Evolutionary conservation across 1,140 invertebrate genomes (phyloP), one percentile per base, ranked within the genome.

Genomic region (Trypoxylus dichotomus): DNA sequence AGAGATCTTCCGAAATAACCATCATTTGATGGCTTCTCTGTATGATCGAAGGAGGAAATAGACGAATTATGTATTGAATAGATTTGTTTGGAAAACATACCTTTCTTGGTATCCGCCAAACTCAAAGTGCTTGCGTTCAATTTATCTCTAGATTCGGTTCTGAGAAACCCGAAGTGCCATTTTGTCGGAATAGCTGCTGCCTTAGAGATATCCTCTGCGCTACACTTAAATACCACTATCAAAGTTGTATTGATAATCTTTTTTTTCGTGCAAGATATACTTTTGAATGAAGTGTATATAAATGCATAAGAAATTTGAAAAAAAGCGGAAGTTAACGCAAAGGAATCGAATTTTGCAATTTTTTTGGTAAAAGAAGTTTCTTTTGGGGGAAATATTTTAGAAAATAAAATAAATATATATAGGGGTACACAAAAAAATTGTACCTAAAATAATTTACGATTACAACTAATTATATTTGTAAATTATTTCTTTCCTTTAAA

Each of bases 21-120:
- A 63, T 74, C 41, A 19, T 10, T 29, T 3, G 3, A 15, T n/a
- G 15, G 5, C 27, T 75, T 47, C 43, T 74, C 29, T 41, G 32
- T 1, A n/a, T 41, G n/a, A 74, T 41, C 32, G 8, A 41, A n/a
- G 5, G 7, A 10, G 19, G 7, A 19, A 41, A 19, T 37, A 10
- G 13, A 74, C 41, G 41, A 37, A 19, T 42, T 11, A 19, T 27
- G 43, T 15, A 0, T 19, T 0, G 15, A 13, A 37, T 5, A 15
- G 24, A 25, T 2, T 71, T 19, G 7, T n/a, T n/a, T n/a, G n/a
- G n/a, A 72, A 74, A 15, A 5, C 41, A 5, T 41, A 74, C 72
- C 72, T 74, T 74, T 74, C 19, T 74, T 74, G 3, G 1, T 41
- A n/a, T 74, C 72, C 27, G 72, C 10, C 41, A 74, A 21, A 42